Base-by-base conservation (phyloP, 2,888 invertebrate genomes). In the Melinopterus prodromus region DNA sequence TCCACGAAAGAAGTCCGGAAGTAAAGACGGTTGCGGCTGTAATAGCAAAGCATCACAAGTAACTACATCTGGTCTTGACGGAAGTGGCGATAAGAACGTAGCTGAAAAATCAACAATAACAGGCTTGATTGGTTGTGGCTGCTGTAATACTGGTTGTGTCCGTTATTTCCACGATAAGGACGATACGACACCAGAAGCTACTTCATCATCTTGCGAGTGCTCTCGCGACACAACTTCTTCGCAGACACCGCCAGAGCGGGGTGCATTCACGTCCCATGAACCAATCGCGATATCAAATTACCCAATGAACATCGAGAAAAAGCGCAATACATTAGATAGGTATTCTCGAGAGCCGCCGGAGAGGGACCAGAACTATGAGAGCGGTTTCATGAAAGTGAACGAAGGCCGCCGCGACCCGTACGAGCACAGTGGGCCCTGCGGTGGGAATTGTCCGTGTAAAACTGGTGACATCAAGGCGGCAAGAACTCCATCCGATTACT, bases 271-370 rank as follows among this genome's bases (percentile, higher is more conserved):
- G n/a, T 79, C 72, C 71, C 71, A 77, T 79, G 77, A 71, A 72
- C 37, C 71, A 71, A 79, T 72, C 36, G n/a, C 74, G n/a, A 37
- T 12, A 36, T 74, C 74, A 74, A 35, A 74, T 12, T 37, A 38
- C 35, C 81, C 72, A 81, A 81, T 81, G 81, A 81, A 77, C 81
- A 71, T 78, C 80, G 80, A 80, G 12, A 74, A 74, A 76, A 81
- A 79, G 36, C 77, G 79, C 26, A 79, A 72, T 71, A 77, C 77
- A 15, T n/a, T 38, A 75, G 80, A 81, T 53, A 79, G 76, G 71
- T 84, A 83, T 80, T 84, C 83, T 16, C 81, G 84, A 16, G 84
- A 84, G 78, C 81, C 83, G 16, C 83, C 84, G 16, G 84, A 84
- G 74, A 80, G 82, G 76, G 84, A 84, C 76, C 81, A 82, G 36